Conservation (phyloP, 2,113 vertebrate species). For the Catharus fuscescens region DNA sequence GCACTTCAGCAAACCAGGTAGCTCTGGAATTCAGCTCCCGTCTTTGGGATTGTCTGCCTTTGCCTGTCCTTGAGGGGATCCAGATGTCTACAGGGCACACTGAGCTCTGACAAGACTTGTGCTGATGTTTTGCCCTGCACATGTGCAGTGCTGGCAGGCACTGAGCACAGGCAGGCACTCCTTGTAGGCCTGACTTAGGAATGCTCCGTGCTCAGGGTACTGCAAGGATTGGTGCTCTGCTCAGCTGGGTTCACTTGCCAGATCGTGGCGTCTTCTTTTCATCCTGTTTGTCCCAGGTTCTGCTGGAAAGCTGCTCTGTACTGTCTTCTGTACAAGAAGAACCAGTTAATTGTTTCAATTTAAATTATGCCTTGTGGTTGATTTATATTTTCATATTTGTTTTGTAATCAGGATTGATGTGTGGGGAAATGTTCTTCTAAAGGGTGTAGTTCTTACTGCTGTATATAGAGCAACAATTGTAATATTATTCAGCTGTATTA, state of each 20-base stretch:
- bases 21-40: not conserved
- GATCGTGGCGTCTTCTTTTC: fast-evolving
- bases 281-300: not conserved
- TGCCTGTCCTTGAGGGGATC: not conserved
- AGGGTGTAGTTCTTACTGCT: not conserved
- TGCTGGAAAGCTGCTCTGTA: not conserved
- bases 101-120: fast-evolving
- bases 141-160: fast-evolving
- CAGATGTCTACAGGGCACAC: fast-evolving
- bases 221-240: not conserved
- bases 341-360: fast-evolving
- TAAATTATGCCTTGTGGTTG: not conserved
- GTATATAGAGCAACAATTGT: not conserved
- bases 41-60: not conserved
- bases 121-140: fast-evolving
- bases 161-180: not conserved
- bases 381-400: not conserved
- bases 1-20: not conserved
- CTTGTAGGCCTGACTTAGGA: fast-evolving
- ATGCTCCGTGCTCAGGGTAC: fast-evolving
- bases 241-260: not conserved
- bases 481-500: not conserved
- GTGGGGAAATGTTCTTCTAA: not conserved
- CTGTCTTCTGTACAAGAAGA: not conserved
- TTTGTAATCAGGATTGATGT: not conserved